Evolutionary conservation across 30 jellyfish, hydroid and myxozoan genomes (phyloP).

Genomic region (Morbakka virulenta): DNA sequence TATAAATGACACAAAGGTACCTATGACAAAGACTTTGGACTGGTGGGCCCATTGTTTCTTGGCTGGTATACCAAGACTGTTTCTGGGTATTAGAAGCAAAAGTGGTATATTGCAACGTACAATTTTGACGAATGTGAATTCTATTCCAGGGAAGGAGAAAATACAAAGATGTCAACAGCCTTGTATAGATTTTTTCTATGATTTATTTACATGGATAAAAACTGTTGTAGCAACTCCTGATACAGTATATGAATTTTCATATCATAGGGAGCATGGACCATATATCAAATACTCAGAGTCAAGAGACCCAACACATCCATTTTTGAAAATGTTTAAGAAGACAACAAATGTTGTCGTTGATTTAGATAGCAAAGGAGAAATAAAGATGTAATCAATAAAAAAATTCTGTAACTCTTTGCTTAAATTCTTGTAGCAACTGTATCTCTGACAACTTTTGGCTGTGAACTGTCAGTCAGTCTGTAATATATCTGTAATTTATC

Average conservation of each 20-base stretch:
- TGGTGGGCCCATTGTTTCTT: neutral
- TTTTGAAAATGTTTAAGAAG: neutral
- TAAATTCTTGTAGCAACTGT: too few relatives aligned
- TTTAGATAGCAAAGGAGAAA: too few relatives aligned
- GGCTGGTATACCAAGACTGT: neutral
- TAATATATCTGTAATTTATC: too few relatives aligned
- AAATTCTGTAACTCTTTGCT: too few relatives aligned
- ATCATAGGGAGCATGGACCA: neutral
- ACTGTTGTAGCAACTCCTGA: neutral
- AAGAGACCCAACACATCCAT: neutral
- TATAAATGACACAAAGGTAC: too few relatives aligned
- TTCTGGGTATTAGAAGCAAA: neutral
- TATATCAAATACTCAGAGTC: neutral
- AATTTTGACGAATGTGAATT: neutral
- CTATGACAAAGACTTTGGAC: neutral
- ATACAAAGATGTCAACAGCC: neutral
- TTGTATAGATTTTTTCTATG: neutral
- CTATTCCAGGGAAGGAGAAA: neutral
- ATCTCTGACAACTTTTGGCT: too few relatives aligned
- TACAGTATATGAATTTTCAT: neutral
- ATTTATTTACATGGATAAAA: neutral
- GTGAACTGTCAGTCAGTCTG: too few relatives aligned
- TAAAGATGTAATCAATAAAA: too few relatives aligned
- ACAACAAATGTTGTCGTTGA: too few relatives aligned
- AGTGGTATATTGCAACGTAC: neutral